Evolutionary conservation across 2,113 vertebrate genomes (phyloP).

Genomic region (Scalopus aquaticus): DNA sequence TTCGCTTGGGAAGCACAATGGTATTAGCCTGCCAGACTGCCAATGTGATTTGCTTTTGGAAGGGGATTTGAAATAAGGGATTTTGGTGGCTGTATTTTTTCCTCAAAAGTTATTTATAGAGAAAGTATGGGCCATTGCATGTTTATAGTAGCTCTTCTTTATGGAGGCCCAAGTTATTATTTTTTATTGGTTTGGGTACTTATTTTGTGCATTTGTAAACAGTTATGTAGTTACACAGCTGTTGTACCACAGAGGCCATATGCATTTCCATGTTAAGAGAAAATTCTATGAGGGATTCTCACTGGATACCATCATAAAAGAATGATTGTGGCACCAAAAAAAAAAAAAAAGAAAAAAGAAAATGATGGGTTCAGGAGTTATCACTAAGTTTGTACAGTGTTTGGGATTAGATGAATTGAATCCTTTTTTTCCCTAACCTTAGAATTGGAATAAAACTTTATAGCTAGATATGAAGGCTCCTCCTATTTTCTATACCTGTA

Average conservation of each 20-base stretch:
- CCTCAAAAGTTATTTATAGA: slow-evolving; percentile 66
- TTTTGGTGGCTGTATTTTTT: slow-evolving; percentile 70
- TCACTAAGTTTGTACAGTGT: background rate
- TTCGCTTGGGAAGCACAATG: slow-evolving; percentile 65
- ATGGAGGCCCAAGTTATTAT: slow-evolving; percentile 75
- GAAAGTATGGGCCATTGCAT: slow-evolving; percentile 65
- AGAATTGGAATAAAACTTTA: background rate
- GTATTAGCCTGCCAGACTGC: slow-evolving; percentile 54
- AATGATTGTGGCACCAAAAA: slow-evolving; percentile 21
- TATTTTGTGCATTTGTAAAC: slow-evolving; percentile 73
- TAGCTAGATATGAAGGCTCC: background rate
- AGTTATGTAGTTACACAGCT: slow-evolving; percentile 73
- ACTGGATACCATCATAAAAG: slow-evolving; percentile 39
- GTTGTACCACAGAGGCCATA: slow-evolving; percentile 53
- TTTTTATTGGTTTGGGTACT: slow-evolving; percentile 73
- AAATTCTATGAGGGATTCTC: slow-evolving; percentile 56
- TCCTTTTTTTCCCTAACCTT: background rate
- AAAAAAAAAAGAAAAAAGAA: background rate
- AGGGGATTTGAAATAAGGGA: slow-evolving; percentile 68
- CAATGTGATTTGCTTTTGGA: slow-evolving; percentile 57
- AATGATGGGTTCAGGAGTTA: background rate
- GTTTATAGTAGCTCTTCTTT: slow-evolving; percentile 74
- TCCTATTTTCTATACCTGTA: background rate
- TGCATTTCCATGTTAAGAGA: slow-evolving; percentile 50
- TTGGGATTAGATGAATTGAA: slow-evolving; percentile 20